Conservation (phyloP, 2,888 invertebrate genomes). For the Ecliptopera silaceata region DNA sequence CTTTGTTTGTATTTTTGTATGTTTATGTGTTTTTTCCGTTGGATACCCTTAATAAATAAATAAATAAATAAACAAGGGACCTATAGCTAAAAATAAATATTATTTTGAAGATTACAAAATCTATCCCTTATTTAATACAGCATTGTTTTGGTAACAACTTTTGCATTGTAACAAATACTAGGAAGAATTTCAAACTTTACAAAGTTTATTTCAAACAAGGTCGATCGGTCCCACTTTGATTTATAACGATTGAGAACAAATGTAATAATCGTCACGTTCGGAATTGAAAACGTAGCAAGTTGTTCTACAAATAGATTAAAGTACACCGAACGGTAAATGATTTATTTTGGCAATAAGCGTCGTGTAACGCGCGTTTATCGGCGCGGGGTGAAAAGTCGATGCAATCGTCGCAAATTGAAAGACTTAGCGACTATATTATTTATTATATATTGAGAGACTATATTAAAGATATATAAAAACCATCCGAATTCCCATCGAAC, state of each 20-base stretch:
- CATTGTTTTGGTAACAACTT: no score
- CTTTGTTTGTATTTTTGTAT: no score
- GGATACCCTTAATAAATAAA: no score
- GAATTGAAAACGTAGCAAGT: slow-evolving; percentile 32
- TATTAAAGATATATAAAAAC: no score
- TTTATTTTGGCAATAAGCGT: slow-evolving; percentile 78
- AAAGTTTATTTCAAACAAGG: background rate
- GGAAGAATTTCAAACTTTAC: background rate
- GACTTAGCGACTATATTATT: slow-evolving; percentile 18
- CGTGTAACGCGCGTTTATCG: slow-evolving; percentile 71
- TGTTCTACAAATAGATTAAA: slow-evolving; percentile 54
- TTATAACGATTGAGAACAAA: slow-evolving; percentile 22
- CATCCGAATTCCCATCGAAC: no score
- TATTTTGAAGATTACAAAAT: no score
- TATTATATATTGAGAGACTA: no score
- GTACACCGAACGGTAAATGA: slow-evolving; percentile 59
- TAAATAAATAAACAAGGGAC: no score
- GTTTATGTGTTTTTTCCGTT: no score
- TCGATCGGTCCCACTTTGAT: slow-evolving; percentile 12
- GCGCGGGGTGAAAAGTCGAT: slow-evolving; percentile 35
- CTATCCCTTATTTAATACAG: no score
- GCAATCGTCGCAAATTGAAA: slow-evolving; percentile 33
- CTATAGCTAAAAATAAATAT: no score
- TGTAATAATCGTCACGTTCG: slow-evolving; percentile 29
- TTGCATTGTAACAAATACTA: no score